Base-by-base conservation (phyloP, 2,888 invertebrate species). In the Tridacna gigas region DNA sequence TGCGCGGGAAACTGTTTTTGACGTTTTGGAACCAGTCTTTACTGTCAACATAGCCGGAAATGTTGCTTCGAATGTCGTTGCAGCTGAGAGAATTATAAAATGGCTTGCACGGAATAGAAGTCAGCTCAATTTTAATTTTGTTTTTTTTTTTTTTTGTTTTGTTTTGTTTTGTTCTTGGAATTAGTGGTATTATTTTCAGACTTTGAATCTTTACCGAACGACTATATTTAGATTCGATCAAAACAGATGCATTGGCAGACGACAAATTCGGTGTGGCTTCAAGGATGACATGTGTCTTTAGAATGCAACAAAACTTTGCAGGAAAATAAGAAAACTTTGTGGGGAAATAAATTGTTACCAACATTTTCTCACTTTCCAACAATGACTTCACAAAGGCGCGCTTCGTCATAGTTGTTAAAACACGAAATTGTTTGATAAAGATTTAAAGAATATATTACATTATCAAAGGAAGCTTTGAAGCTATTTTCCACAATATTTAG, bases 61-160 rank as follows among this genome's bases (percentile, higher is more conserved):
- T 26, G 25, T 26, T 28, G 15, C 26, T 65, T 65, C 28, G 65
- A 28, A 28, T 65, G 65, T 65, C 65, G 26, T 26, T 26, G 26
- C 20, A 25, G 25, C 28, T 65, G 65, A 65, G 25, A 28, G 25
- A 28, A 65, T 65, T 65, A 65, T 65, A 28, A 65, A 65, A 65
- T 65, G 28, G 65, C 65, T 25, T 65, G 65, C 25, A 18, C 28
- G 65, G 65, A 65, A 56, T 56, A 56, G n/a, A 56, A n/a, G 18
- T 20, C 18, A 9, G 18, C 56, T 56, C 18, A 56, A 2, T 5
- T 56, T 56, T 56, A 20, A 56, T 5, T 5, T 2, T n/a, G 12
- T 51, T 51, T 51, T 51, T 51, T 18, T 51, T 51, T 51, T 51
- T 51, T 51, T 51, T 51, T 51, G 18, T 13, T 51, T 51, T 12